Conservation (phyloP, 2,113 vertebrate genomes). For the Hucho hucho region DNA sequence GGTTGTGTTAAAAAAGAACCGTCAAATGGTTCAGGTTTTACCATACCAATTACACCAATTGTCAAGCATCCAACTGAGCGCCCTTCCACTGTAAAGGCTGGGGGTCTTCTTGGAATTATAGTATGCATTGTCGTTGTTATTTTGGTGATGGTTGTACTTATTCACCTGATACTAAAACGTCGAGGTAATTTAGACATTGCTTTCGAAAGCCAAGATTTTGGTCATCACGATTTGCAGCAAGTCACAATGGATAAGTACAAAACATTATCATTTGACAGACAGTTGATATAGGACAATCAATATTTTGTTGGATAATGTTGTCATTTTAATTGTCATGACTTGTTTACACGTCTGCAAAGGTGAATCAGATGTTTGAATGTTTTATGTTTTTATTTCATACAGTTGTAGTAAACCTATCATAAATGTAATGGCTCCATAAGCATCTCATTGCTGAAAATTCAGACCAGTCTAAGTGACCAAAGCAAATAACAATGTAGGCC, state of each 20-base stretch:
- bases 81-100: conserved; percentile 30
- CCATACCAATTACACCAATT: not conserved
- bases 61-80: not conserved
- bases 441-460: too few relatives aligned
- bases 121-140: conserved; percentile 45
- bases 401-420: too few relatives aligned
- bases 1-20: conserved; percentile 32
- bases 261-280: not conserved
- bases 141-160: conserved; percentile 50
- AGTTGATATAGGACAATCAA: not conserved
- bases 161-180: conserved; percentile 29
- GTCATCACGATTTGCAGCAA: conserved; percentile 41
- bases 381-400: too few relatives aligned
- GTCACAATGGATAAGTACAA: conserved; percentile 34
- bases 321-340: too few relatives aligned
- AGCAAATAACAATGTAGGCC: too few relatives aligned
- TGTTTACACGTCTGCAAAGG: too few relatives aligned
- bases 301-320: too few relatives aligned
- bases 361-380: too few relatives aligned
- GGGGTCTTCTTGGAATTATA: conserved; percentile 61
- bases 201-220: conserved; percentile 38
- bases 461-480: too few relatives aligned
- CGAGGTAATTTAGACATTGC: conserved; percentile 27
- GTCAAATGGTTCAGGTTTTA: conserved; percentile 7
- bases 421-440: too few relatives aligned